phyloP scores from a whole-genome alignment of 2,888 invertebrate genomes.

The Heliconius ismenius region DNA sequence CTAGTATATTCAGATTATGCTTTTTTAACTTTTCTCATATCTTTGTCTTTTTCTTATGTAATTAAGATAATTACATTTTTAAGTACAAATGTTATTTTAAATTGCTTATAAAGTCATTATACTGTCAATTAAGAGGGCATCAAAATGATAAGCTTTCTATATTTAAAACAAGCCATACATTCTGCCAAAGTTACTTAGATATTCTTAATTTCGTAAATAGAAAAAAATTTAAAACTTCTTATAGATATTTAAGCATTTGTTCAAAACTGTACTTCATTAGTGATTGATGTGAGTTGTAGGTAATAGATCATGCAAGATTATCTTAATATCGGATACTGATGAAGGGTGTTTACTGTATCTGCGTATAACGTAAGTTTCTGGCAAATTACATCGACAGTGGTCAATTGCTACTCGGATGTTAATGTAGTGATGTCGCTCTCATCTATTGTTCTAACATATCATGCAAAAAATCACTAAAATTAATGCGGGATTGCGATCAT shows the following conservation, averaged over 20 bases:
- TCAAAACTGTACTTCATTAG: conserved; percentile 7
- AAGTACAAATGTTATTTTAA: neutral
- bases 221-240: conserved; percentile 3
- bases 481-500: conserved; percentile 80
- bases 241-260: conserved; percentile 1
- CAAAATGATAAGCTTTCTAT: conserved; percentile 25
- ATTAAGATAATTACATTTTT: neutral
- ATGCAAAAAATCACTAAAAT: conserved; percentile 71
- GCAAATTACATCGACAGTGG: conserved; percentile 37
- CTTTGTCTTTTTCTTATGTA: neutral
- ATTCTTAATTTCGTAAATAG: neutral
- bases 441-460: conserved; percentile 55
- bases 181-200: neutral
- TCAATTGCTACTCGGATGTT: conserved; percentile 29
- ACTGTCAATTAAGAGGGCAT: conserved; percentile 29
- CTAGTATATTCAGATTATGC: conserved; percentile 22
- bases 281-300: neutral
- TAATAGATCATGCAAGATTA: conserved; percentile 32
- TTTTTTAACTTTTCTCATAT: neutral
- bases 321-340: conserved; percentile 40
- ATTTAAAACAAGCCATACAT: conserved; percentile 4
- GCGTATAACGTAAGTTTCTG: conserved; percentile 35
- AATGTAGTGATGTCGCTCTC: conserved; percentile 40
- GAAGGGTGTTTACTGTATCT: conserved; percentile 41
- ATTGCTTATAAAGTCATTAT: neutral